These are phyloP conservation scores for Ondatra zibethicus DNA, from an alignment of 2,113 vertebrate species.

Conservation along the genomic window DNA sequence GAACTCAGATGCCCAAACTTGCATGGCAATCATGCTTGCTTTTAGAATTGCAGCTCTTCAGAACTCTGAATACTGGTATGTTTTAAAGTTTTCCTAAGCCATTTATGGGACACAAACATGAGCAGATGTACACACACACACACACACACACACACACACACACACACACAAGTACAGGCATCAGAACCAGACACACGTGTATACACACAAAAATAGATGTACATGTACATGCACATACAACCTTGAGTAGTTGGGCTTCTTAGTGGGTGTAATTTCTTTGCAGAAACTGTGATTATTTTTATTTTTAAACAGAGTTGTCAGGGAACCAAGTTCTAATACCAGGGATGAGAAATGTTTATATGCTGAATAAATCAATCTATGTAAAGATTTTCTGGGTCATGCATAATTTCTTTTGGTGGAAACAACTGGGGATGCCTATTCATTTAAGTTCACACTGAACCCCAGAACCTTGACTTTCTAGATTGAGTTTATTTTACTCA, in stretches of 20 bases:
- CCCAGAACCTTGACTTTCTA: background rate
- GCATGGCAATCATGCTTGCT: background rate
- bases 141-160: background rate
- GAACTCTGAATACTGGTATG: background rate
- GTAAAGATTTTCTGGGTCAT: background rate
- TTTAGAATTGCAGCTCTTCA: background rate
- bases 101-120: background rate
- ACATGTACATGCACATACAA: too few species aligned
- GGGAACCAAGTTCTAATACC: background rate
- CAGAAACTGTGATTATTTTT: background rate
- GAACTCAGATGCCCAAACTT: background rate
- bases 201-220: background rate
- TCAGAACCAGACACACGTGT: background rate
- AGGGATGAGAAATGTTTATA: constrained; percentile 27
- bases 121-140: background rate
- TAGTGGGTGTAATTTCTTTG: background rate
- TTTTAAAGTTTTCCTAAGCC: background rate
- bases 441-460: background rate
- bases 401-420: background rate
- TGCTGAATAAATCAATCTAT: constrained; percentile 16
- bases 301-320: background rate
- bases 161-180: background rate
- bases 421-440: background rate
- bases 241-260: background rate
- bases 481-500: background rate